Base-by-base conservation (phyloP, 2,888 invertebrate genomes). In the Drosophila buzzatii region DNA sequence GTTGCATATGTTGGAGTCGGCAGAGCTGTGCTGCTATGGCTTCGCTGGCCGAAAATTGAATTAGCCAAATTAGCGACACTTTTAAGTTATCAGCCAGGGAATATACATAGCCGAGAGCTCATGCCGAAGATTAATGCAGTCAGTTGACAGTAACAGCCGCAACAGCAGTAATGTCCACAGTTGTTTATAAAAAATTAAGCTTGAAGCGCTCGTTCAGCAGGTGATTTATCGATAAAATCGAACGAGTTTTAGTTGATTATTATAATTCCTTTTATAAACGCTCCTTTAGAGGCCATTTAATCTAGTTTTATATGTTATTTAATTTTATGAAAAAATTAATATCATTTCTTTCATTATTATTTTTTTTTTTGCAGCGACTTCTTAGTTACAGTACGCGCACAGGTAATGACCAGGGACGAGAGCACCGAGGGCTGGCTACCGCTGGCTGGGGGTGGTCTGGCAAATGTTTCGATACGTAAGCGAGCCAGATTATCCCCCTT, bases 401-500 rank as follows among this genome's bases (percentile, higher is more conserved):
- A 99, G 96, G 99, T 99, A 94, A 99, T 99, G 99, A 97, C 97
- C 92, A 96, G 99, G 93, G 99, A 99, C 95, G 99, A 99, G 94
- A 98, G 97, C 94, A 97, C 97, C 81, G 98, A 98, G 82, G 98
- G 98, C 87, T 99, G 98, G 98, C 96, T 97, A 92, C 98, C 98
- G 91, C 95, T 98, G 93, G 97, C 97, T 81, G 98, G 98, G 90
- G 98, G 98, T 88, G 98, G 98, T 82, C 95, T 99, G 87, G 98
- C 98, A 91, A 97, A 97, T 94, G 98, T 99, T 90, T 97, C 97
- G 92, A 97, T 98, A 90, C 95, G 97, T 90, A 96, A 96, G 93
- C 95, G 97, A 89, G 94, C 95, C 91, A 94, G 94, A 90, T 92
- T 94, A 93, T 94, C 90, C 93, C 93, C 90, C 91, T 92, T 93